These are phyloP conservation scores for Drosophila sordidapex DNA, from an alignment of 2,888 invertebrate species.

Conservation along the genomic window DNA sequence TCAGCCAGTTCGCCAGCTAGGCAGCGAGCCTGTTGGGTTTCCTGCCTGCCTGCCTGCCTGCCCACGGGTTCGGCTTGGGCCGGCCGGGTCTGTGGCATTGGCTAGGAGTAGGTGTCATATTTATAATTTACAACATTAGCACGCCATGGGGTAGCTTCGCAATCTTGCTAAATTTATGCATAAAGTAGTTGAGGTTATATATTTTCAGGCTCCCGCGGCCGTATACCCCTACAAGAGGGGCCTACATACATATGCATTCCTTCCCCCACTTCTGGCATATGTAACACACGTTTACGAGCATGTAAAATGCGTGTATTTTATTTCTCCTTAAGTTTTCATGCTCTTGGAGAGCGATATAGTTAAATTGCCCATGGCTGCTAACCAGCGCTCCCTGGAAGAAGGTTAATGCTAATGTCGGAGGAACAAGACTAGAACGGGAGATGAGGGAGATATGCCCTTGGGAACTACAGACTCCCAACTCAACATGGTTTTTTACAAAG, in stretches of 20 bases:
- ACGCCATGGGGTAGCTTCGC: constrained; percentile 82
- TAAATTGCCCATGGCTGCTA: constrained; percentile 68
- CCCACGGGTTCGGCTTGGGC: constrained; percentile 61
- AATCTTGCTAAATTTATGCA: constrained; percentile 79
- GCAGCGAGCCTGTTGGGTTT: constrained; percentile 31
- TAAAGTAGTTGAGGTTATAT: constrained; percentile 79
- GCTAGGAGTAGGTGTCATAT: constrained; percentile 83
- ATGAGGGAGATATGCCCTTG: constrained; percentile 33
- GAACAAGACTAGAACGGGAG: constrained; percentile 2
- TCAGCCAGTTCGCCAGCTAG: constrained; percentile 26
- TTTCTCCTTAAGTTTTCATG: constrained; percentile 63
- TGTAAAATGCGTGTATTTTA: constrained; percentile 80
- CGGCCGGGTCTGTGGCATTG: constrained; percentile 20
- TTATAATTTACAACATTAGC: constrained; percentile 83
- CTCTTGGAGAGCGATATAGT: constrained; percentile 50
- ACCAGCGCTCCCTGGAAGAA: constrained; percentile 61
- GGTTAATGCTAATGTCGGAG: constrained; percentile 58
- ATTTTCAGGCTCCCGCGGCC: constrained; percentile 47
- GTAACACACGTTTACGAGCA: constrained; percentile 80
- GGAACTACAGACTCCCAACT: constrained; percentile 10
- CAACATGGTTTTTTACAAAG: constrained; percentile 10
- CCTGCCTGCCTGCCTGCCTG: constrained; percentile 35
- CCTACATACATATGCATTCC: not conserved
- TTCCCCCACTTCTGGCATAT: constrained; percentile 45
- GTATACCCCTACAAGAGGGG: constrained; percentile 14